Evolutionary conservation across 2,113 vertebrate species (phyloP), one percentile per base, ranked within the genome.

Genomic region (Rallus limicola): DNA sequence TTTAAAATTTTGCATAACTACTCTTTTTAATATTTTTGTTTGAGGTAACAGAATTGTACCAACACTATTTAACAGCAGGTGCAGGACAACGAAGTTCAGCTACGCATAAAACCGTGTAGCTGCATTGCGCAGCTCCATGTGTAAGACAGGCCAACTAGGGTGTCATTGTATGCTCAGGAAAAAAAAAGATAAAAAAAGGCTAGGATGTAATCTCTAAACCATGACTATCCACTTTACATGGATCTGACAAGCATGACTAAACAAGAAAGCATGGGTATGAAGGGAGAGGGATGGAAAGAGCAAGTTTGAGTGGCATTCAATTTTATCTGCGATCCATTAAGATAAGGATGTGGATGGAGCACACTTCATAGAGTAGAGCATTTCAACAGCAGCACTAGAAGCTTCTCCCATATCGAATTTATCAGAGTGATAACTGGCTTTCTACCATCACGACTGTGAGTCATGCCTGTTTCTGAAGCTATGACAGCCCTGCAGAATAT

Each of bases 291-390:
- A 67, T 78, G 31, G 52, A 80, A 93, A 76, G 85, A 42, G 13
- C 74, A 72, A 50, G n/a, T 48, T 5, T 72, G 48, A 96, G 71
- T 84, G 69, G 46, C 80, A 68, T 94, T 94, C 60, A 31, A 34
- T 93, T 89, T 92, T 88, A 50, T 70, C 81, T 77, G 89, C 88
- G 67, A 71, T 95, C 87, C 87, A 85, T 76, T 90, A 90, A 96
- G 83, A 83, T 90, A 83, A 91, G 82, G 42, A 69, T 46, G 46
- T 58, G 55, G 48, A 60, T 95, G 31, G 67, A 95, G 84, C 52
- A 70, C 58, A 76, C 92, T 92, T 90, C 52, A 86, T 2, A 63
- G 64, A 90, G 34, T 42, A 90, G 48, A 65, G 59, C 29, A 25
- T 82, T 76, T 89, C 75, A 93, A 86, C 26, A 86, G 84, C 52